phyloP scores from a whole-genome alignment of 1,140 invertebrate genomes.

The Papilio polyxenes region DNA sequence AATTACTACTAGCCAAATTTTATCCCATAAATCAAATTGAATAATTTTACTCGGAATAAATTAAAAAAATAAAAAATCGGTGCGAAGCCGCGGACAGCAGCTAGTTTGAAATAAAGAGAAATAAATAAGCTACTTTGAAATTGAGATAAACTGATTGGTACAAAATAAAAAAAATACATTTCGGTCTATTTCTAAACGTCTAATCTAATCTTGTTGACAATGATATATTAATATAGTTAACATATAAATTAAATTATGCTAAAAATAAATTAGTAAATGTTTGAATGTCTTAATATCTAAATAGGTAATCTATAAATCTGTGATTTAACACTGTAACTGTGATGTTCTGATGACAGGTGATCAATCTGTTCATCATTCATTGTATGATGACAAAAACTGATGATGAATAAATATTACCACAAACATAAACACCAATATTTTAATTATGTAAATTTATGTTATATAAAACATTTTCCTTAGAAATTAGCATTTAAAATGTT shows the following conservation, averaged over 20 bases:
- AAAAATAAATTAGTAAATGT: background rate
- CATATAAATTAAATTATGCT: background rate
- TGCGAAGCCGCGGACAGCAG: background rate
- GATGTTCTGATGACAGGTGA: background rate
- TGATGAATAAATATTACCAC: background rate
- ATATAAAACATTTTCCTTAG: constrained; percentile 8
- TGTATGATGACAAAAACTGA: background rate
- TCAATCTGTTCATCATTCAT: background rate
- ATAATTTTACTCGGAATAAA: background rate
- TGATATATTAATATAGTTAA: background rate
- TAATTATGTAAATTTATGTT: constrained; percentile 14
- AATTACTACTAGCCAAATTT: too few species aligned
- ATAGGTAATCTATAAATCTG: too few species aligned
- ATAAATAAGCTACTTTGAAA: too few species aligned
- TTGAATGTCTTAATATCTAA: too few species aligned
- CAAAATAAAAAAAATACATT: background rate
- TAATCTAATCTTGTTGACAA: constrained; percentile 6
- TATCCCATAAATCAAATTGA: background rate
- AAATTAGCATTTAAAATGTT: constrained; percentile 15
- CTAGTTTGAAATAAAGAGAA: background rate
- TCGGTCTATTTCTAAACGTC: background rate
- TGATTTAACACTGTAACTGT: too few species aligned
- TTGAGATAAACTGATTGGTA: background rate
- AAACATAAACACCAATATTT: background rate
- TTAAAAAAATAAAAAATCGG: background rate